phyloP scores from a whole-genome alignment of 1,140 invertebrate species.

The Chrysopa pallens region DNA sequence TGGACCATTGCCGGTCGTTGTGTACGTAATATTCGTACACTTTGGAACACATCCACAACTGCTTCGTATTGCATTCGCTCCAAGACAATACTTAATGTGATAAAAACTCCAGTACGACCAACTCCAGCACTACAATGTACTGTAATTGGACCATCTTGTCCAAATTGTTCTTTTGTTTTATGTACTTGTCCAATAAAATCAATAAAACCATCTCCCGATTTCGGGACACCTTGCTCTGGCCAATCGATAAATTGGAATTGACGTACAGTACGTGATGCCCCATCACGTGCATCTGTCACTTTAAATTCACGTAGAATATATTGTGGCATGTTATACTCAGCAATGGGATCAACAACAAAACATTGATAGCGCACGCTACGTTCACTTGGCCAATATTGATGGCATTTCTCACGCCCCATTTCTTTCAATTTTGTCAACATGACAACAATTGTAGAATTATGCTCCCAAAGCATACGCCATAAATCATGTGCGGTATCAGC shows the following conservation, averaged over 20 bases:
- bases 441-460: slow-evolving; percentile 97
- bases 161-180: slow-evolving; percentile 99
- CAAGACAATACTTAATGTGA: slow-evolving; percentile 93
- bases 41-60: slow-evolving; percentile 97
- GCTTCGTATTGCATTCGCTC: slow-evolving; percentile 98
- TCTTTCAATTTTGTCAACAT: slow-evolving; percentile 97
- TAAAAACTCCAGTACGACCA: slow-evolving; percentile 95
- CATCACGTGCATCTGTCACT: slow-evolving; percentile 85
- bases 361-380: slow-evolving; percentile 89
- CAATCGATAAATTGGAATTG: slow-evolving; percentile 99
- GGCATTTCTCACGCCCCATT: slow-evolving; percentile 94
- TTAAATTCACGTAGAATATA: slow-evolving; percentile 98
- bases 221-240: slow-evolving; percentile 96
- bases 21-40: slow-evolving; percentile 90
- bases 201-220: slow-evolving; percentile 94
- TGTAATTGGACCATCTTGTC: slow-evolving; percentile 96
- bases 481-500: slow-evolving; percentile 94
- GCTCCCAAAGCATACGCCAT: slow-evolving; percentile 99
- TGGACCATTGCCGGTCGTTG: slow-evolving; percentile 98
- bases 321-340: slow-evolving; percentile 98
- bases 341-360: slow-evolving; percentile 96
- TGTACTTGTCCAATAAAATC: slow-evolving; percentile 98
- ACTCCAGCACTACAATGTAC: slow-evolving; percentile 97
- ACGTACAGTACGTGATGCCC: slow-evolving; percentile 85
- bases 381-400: slow-evolving; percentile 98